Base-by-base conservation (phyloP, 2,797 vertebrate genomes). In the Brachyalestes nurse region DNA sequence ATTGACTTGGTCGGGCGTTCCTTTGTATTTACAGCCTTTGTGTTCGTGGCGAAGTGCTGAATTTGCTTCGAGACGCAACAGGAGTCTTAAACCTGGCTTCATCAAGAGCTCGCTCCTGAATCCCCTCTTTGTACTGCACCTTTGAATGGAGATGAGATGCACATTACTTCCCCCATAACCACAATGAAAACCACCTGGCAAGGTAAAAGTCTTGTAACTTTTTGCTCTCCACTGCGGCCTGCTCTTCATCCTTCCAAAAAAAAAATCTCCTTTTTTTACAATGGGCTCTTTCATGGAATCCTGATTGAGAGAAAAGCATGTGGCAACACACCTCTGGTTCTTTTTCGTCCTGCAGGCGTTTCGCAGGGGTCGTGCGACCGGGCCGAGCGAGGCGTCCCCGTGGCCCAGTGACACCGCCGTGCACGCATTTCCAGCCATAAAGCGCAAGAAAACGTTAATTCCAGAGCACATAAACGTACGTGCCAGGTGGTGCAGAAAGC, bases 151-250 rank as follows among this genome's bases (percentile, higher is more conserved):
- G 74, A 75, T 72, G 77, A 71, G 77, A 86, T 86, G 79, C 82
- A 77, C 78, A 40, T 85, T 87, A 78, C 84, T 85, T 78, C 67
- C 62, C 62, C 86, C 47, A 72, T 81, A 83, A 84, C 83, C 82
- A 57, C 81, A 88, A 87, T 85, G 73, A 87, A 75, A 90, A 88
- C 88, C 88, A 89, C 84, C 82, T 90, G 85, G 82, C 40, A 61
- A 86, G 86, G 84, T 86, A 72, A 70, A 71, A 78, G 74, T 47
- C 71, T 81, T 72, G 79, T 77, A 75, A 74, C 42, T n/a, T 40
- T 60, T 13, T 40, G 60, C 62, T 51, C 72, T 77, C 73, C 47
- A 28, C 61, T 78, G 49, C 10, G 45, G 77, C 45, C 66, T 38
- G 53, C 53, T 58, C 55, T 47, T 71, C 80, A 61, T 85, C 77